Evolutionary conservation across 2,797 vertebrate species (phyloP).

Genomic region (Lepus oiostolus): DNA sequence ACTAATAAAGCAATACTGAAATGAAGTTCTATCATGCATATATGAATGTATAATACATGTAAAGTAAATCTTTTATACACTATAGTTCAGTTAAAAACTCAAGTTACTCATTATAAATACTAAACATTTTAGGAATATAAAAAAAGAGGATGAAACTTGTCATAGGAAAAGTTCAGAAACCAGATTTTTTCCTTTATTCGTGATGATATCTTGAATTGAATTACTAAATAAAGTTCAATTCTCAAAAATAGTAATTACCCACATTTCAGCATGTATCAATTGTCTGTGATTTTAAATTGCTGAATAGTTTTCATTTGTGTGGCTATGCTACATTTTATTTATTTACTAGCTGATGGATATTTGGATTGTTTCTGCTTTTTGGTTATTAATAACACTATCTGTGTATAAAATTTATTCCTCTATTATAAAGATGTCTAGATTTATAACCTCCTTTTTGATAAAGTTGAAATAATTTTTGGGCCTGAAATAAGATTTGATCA

Average conservation of each 20-base stretch:
- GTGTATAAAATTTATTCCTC: background rate
- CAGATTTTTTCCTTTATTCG: background rate
- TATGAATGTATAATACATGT: background rate
- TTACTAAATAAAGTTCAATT: constrained; percentile 7
- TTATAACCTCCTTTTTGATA: constrained; percentile 23
- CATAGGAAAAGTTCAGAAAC: background rate
- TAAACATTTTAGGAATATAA: background rate
- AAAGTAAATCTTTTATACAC: constrained; percentile 12
- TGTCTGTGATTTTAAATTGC: no score
- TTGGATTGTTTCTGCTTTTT: no score
- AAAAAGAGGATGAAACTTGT: background rate
- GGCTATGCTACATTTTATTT: no score
- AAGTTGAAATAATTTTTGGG: constrained; percentile 40
- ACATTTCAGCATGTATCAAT: no score
- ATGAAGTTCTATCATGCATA: background rate
- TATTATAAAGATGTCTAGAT: constrained; percentile 27
- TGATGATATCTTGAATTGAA: constrained; percentile 53
- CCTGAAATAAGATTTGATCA: constrained; percentile 41
- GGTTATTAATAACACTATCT: no score
- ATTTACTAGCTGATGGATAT: no score
- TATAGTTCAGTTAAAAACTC: background rate
- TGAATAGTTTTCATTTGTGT: no score
- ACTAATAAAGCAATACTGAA: background rate
- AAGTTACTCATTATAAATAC: constrained; percentile 17
- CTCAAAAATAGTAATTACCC: constrained; percentile 19